phyloP scores from a whole-genome alignment of 2,113 vertebrate genomes.

The Neolamprologus tretocephalus region DNA sequence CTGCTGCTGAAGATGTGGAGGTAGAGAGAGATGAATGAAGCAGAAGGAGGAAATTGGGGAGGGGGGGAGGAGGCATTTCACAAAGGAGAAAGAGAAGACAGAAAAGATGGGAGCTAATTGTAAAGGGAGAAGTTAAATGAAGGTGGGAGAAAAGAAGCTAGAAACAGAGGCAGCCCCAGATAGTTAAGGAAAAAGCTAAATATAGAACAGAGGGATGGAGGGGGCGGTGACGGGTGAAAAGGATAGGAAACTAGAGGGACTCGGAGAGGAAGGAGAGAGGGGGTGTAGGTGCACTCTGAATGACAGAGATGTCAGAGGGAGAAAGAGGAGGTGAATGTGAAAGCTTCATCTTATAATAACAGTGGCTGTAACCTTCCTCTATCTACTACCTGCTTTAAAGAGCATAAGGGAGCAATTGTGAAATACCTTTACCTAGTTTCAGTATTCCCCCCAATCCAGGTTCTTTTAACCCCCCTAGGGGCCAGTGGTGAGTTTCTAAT shows the following conservation, averaged over 20 bases:
- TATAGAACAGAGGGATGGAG: constrained; percentile 42
- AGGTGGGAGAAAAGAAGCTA: background rate
- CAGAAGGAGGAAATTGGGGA: background rate
- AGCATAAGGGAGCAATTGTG: constrained; percentile 72
- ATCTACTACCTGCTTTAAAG: constrained; percentile 14
- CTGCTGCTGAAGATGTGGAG: constrained; percentile 8
- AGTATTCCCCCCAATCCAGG: constrained; percentile 44
- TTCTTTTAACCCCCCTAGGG: constrained; percentile 49
- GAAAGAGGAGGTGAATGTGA: constrained; percentile 12
- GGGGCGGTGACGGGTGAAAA: background rate
- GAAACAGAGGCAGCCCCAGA: constrained; percentile 11
- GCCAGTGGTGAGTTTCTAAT: constrained; percentile 71
- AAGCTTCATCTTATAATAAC: constrained; percentile 30
- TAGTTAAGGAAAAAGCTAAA: constrained; percentile 49
- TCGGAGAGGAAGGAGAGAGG: background rate
- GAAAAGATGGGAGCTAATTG: background rate
- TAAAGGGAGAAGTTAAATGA: constrained; percentile 22
- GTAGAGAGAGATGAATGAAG: background rate
- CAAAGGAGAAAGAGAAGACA: background rate
- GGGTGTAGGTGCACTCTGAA: constrained; percentile 13
- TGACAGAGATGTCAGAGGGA: constrained; percentile 30
- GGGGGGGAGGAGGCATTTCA: background rate
- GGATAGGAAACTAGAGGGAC: background rate
- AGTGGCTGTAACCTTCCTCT: constrained; percentile 16
- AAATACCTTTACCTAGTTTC: constrained; percentile 66